Percentiles rank a stretch among this genome's conserved stretches.
These are phyloP conservation scores for Tetheella fluctuosa DNA, from an alignment of 2,888 invertebrate genomes.

Conservation along the genomic window DNA sequence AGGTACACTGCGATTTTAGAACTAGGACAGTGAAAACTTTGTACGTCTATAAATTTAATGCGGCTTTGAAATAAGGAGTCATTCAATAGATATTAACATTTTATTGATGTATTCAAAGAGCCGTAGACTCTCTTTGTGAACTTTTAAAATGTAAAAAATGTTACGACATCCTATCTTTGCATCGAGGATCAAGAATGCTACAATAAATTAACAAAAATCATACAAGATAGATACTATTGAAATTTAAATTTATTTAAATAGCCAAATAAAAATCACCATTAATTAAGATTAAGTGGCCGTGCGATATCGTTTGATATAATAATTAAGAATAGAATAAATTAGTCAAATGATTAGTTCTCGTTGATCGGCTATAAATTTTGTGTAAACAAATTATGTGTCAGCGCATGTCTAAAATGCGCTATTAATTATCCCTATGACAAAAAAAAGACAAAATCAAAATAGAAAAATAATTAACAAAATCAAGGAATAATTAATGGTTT, in stretches of 20 bases:
- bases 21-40: not conserved
- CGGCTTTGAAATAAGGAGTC: too few species aligned
- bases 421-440: conserved; percentile 13
- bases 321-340: conserved; percentile 9
- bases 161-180: too few species aligned
- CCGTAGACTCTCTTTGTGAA: too few species aligned
- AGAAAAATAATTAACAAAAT: conserved; percentile 17
- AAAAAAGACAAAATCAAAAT: conserved; percentile 15
- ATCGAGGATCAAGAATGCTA: too few species aligned
- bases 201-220: not conserved
- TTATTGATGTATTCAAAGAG: too few species aligned
- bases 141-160: too few species aligned
- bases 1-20: conserved; percentile 7
- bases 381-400: conserved; percentile 21
- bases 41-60: not conserved
- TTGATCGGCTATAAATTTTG: conserved; percentile 13
- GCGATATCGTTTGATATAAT: not conserved
- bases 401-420: conserved; percentile 16
- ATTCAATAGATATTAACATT: too few species aligned
- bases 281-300: conserved; percentile 4
- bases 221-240: too few species aligned
- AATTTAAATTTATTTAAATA: not conserved
- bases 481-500: conserved; percentile 20
- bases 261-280: not conserved
- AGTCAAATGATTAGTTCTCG: not conserved